Evolutionary conservation across 2,797 vertebrate genomes (phyloP).

Genomic region (Chaetophractus vellerosus): DNA sequence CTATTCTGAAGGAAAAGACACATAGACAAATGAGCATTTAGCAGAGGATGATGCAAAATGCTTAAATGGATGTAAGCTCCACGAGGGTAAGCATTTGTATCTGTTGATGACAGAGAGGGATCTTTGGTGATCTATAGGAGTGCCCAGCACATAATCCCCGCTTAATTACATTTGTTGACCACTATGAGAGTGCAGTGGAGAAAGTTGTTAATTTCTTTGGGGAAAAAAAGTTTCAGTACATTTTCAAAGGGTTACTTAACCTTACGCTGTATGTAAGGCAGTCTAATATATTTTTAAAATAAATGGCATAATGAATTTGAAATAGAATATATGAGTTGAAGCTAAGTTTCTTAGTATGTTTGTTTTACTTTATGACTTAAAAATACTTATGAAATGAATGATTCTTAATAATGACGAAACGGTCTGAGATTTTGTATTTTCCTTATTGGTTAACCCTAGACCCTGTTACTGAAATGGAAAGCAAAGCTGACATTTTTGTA

Average conservation of each 20-base stretch:
- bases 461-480: slow-evolving; percentile 80
- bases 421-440: slow-evolving; percentile 62
- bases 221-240: neutral
- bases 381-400: slow-evolving; percentile 43
- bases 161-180: neutral
- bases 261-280: neutral
- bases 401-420: slow-evolving; percentile 63
- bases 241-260: neutral
- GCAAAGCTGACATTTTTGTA: slow-evolving; percentile 79
- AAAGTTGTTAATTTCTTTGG: neutral
- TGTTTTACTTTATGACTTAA: slow-evolving; percentile 41
- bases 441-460: slow-evolving; percentile 72
- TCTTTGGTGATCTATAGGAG: neutral
- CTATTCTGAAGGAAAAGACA: neutral
- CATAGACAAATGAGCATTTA: rapidly evolving
- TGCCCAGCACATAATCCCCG: neutral
- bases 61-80: rapidly evolving
- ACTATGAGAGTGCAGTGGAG: neutral
- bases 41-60: neutral
- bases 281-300: neutral
- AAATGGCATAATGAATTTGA: neutral
- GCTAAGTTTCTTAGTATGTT: slow-evolving; percentile 1
- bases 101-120: rapidly evolving
- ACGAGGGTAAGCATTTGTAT: neutral
- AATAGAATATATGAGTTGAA: slow-evolving; percentile 17